Evolutionary conservation across 2,113 vertebrate species (phyloP).

Genomic region (Hystrix brachyura): DNA sequence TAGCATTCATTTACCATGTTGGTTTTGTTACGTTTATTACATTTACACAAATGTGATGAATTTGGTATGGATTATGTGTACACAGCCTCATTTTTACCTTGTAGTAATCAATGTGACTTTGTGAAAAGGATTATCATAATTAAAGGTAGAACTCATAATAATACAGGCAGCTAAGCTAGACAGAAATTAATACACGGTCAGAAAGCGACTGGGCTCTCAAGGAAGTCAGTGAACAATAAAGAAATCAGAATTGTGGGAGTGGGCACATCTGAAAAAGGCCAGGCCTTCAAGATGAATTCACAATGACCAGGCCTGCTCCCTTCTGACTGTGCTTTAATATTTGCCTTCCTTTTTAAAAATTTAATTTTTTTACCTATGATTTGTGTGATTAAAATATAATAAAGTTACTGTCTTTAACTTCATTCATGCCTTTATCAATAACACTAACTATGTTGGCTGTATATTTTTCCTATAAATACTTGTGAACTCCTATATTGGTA

Average conservation of each 20-base stretch:
- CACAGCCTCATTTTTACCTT: neutral
- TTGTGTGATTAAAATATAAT: neutral
- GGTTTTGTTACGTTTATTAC: neutral
- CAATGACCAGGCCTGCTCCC: too few species aligned
- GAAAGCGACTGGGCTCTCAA: too few species aligned
- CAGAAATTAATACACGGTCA: too few species aligned
- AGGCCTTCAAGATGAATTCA: too few species aligned
- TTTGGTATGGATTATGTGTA: neutral
- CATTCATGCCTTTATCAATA: neutral
- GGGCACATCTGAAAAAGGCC: too few species aligned
- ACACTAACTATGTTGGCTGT: neutral
- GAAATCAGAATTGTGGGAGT: too few species aligned
- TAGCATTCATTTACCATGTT: neutral
- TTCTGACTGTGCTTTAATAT: neutral
- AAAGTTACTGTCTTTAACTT: neutral
- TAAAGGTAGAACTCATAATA: neutral
- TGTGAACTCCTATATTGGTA: neutral
- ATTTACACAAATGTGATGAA: neutral
- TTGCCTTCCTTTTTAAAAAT: neutral
- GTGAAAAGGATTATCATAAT: neutral
- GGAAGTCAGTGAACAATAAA: too few species aligned
- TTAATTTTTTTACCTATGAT: neutral
- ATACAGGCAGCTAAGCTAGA: too few species aligned
- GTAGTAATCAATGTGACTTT: neutral
- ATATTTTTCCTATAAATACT: neutral